Evolutionary conservation across 2,888 invertebrate species (phyloP).

Genomic region (Melanophora roralis): DNA sequence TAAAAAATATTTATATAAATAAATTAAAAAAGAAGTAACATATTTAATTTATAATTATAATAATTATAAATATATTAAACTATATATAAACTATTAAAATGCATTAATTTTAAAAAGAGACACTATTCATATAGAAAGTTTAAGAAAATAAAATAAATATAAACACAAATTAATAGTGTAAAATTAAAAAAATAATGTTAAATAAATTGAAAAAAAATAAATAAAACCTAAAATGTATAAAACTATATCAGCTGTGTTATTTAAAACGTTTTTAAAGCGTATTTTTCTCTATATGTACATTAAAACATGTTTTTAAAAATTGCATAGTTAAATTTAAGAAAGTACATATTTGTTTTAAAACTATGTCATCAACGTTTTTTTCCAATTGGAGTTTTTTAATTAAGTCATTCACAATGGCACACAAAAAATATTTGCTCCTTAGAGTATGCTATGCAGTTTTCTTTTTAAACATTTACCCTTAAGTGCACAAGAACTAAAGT

Average conservation of each 20-base stretch:
- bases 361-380: no score
- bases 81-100: slow-evolving; percentile 50
- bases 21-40: slow-evolving; percentile 31
- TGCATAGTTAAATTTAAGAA: no score
- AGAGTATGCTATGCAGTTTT: not conserved
- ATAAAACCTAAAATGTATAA: slow-evolving; percentile 30
- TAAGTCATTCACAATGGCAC: not conserved
- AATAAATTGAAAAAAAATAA: slow-evolving; percentile 35
- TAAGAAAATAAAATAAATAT: slow-evolving; percentile 36
- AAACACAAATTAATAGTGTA: slow-evolving; percentile 50
- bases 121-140: slow-evolving; percentile 38
- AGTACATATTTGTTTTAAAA: no score
- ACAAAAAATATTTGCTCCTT: not conserved
- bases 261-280: no score
- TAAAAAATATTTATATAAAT: not conserved
- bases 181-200: slow-evolving; percentile 44
- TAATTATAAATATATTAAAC: slow-evolving; percentile 58
- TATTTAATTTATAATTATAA: slow-evolving; percentile 59
- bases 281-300: no score
- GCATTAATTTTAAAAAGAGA: slow-evolving; percentile 42
- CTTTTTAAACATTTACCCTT: not conserved
- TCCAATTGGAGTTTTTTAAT: not conserved
- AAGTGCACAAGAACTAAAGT: not conserved
- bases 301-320: no score
- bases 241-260: slow-evolving; percentile 39